Evolutionary conservation across 37 sponge, comb jelly and placozoan genomes (phyloP), one percentile per base, ranked within the genome.

Genomic region (Oopsacas minuta): DNA sequence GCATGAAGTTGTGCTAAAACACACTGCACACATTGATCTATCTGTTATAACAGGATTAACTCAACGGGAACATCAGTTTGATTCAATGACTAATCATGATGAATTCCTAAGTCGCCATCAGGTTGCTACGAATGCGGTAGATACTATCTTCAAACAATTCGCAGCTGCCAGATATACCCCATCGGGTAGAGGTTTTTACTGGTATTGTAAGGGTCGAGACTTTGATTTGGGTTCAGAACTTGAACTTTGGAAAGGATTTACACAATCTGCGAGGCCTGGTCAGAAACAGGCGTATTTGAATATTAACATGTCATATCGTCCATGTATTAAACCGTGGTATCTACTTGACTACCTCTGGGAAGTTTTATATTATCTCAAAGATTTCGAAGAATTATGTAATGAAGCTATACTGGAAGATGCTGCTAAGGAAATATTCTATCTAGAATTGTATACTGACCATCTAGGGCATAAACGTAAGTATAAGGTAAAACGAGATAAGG

Each of bases 101-200:
- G 22, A 10, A 61, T 61, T 61, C 75, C 7, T 61, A 61, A 20
- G 22, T 61, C 17, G 22, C 3, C 22, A 61, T 61, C 75, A 61
- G 22, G 75, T 12, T 61, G 75, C 75, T 12, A 61, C 22, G 75
- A 61, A 61, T 61, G 30, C 75, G 75, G 17, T 61, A 61, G 75
- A 61, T 61, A n/a, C 75, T 3, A 61, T 61, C 28, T 61, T 61
- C 75, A 10, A 34, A n/a, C 75, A 61, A n/a, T 61, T 61, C 75
- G 20, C 75, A 7, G 75, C 75, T 20, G 22, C 22, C 75, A 10
- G 22, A 7, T 61, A 25, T 12, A 61, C 75, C 20, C 7, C 17
- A 3, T 25, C 28, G 7, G 75, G 75, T 10, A 10, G 75, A 61
- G 75, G 75, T 3, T 61, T 61, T n/a, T n/a, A n/a, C n/a, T n/a